phyloP scores from a whole-genome alignment of 2,113 vertebrate species.

The Machaerirhynchus nigripectus region DNA sequence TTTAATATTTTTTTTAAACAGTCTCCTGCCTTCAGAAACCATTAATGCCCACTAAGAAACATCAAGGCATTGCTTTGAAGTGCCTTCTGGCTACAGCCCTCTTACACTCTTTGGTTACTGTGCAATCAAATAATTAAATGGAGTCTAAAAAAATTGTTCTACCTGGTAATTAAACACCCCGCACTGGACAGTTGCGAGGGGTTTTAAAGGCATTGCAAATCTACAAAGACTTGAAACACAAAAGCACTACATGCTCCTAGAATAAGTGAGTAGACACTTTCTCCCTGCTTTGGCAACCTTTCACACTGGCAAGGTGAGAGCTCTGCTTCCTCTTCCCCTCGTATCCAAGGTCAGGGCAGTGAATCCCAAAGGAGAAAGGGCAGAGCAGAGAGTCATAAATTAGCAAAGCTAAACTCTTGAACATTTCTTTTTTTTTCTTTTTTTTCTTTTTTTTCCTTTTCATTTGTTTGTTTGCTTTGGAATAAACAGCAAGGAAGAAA shows the following conservation, averaged over 20 bases:
- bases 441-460: too few relatives aligned
- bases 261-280: background rate
- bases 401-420: background rate
- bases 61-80: conserved; percentile 95
- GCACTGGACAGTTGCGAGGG: conserved; percentile 76
- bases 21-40: conserved; percentile 94
- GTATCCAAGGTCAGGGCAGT: background rate
- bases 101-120: conserved; percentile 83
- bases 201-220: conserved; percentile 75
- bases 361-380: background rate
- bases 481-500: conserved; percentile 25
- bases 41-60: conserved; percentile 91
- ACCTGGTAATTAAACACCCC: conserved; percentile 94
- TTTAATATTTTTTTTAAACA: conserved; percentile 85
- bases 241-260: conserved; percentile 60
- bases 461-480: conserved; percentile 56
- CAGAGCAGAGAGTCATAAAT: background rate
- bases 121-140: conserved; percentile 95
- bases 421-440: background rate
- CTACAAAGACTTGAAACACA: conserved; percentile 80
- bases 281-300: conserved; percentile 56
- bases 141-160: conserved; percentile 84
- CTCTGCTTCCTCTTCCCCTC: background rate
- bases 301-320: conserved; percentile 47
- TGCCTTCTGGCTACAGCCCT: conserved; percentile 93